phyloP scores from a whole-genome alignment of 1,140 invertebrate genomes.

The Sminthurides bifidus region DNA sequence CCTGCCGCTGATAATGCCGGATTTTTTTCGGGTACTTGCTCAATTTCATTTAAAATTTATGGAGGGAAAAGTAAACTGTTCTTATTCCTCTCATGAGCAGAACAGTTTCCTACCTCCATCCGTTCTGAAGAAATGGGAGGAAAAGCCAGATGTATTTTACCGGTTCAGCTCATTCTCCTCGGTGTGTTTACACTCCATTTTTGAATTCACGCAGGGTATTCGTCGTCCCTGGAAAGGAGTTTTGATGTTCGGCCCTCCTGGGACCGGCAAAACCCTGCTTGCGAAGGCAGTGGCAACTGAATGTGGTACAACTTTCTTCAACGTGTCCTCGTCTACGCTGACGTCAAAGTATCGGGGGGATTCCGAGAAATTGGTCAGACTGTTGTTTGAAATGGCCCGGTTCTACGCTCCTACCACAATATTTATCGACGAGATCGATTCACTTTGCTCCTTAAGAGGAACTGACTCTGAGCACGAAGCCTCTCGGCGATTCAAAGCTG shows the following conservation, averaged over 20 bases:
- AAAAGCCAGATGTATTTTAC: too few relatives aligned
- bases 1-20: conserved; percentile 52
- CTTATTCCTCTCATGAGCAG: too few relatives aligned
- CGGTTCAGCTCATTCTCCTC: too few relatives aligned
- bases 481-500: conserved; percentile 55
- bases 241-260: conserved; percentile 44
- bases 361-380: conserved; percentile 56
- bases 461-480: conserved; percentile 57
- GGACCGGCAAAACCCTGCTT: conserved; percentile 54
- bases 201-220: conserved; percentile 37
- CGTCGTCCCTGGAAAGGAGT: conserved; percentile 49
- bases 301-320: conserved; percentile 62
- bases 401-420: conserved; percentile 60
- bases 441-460: conserved; percentile 52
- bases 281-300: conserved; percentile 60
- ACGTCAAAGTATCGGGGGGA: conserved; percentile 64
- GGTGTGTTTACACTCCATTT: neutral
- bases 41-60: neutral
- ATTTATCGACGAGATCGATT: conserved; percentile 64
- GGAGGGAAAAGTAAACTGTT: too few relatives aligned
- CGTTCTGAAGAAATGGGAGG: too few relatives aligned
- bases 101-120: too few relatives aligned
- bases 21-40: conserved; percentile 48
- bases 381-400: conserved; percentile 60
- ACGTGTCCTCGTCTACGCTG: conserved; percentile 55